Conservation (phyloP, 2,888 invertebrate genomes). For the Punctoribates punctum region DNA sequence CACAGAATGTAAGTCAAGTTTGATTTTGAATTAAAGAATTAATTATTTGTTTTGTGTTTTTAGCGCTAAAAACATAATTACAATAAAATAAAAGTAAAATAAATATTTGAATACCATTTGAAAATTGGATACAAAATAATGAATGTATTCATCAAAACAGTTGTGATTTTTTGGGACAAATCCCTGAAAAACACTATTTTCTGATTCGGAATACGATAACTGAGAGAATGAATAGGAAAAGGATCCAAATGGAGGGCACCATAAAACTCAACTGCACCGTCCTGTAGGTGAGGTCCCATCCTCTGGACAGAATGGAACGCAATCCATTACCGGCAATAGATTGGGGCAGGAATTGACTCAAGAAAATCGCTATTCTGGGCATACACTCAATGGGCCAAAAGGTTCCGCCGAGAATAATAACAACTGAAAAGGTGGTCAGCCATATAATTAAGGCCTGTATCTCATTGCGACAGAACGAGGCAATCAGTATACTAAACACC, state of each 20-base stretch:
- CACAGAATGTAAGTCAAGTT: conserved; percentile 19
- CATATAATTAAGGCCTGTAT: neutral
- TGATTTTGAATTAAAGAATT: neutral
- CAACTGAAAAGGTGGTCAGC: conserved; percentile 20
- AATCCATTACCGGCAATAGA: conserved; percentile 27
- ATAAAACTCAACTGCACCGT: neutral
- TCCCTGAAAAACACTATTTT: neutral
- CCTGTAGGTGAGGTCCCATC: neutral
- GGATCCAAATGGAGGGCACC: conserved; percentile 6
- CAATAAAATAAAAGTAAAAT: neutral
- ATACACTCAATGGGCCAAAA: conserved; percentile 33
- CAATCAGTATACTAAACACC: neutral
- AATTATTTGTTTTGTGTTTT: neutral
- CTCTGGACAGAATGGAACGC: conserved; percentile 5
- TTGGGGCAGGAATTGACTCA: conserved; percentile 9
- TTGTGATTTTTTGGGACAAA: neutral
- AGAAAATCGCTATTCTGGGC: neutral
- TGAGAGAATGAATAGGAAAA: neutral
- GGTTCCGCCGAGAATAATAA: neutral
- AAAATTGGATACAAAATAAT: neutral
- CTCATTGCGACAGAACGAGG: neutral
- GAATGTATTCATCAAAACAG: neutral
- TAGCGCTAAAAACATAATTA: neutral
- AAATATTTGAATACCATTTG: neutral
- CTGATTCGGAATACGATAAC: neutral